Evolutionary conservation across 2,888 invertebrate species (phyloP).

Genomic region (Rhagonycha lutea): DNA sequence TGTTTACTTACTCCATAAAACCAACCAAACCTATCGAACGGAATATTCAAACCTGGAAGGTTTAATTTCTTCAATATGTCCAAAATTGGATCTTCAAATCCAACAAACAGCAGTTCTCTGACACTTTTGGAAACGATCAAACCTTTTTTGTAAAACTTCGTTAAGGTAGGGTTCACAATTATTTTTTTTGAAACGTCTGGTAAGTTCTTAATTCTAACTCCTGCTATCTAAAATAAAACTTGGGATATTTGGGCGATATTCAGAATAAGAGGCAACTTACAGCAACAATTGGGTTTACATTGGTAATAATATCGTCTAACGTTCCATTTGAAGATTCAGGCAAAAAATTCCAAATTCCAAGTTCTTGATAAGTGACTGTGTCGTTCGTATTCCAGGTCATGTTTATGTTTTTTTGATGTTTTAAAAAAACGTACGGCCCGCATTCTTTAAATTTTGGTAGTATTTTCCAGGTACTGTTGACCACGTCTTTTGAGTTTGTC

Average conservation of each 20-base stretch:
- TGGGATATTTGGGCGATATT: background rate
- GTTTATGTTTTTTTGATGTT: slow-evolving; percentile 62
- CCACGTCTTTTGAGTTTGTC: slow-evolving; percentile 72
- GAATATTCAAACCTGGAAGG: slow-evolving; percentile 60
- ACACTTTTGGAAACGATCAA: slow-evolving; percentile 67
- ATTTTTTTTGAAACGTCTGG: slow-evolving; percentile 50
- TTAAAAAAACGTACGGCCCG: slow-evolving; percentile 77
- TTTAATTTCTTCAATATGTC: slow-evolving; percentile 60
- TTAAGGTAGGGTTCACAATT: slow-evolving; percentile 61
- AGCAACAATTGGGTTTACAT: slow-evolving; percentile 76
- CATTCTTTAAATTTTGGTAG: slow-evolving; percentile 67
- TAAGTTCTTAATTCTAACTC: slow-evolving; percentile 61
- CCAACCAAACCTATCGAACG: slow-evolving; percentile 83
- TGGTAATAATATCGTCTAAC: slow-evolving; percentile 69
- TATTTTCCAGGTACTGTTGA: slow-evolving; percentile 54
- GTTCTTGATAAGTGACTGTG: slow-evolving; percentile 78
- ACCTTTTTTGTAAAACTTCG: slow-evolving; percentile 56
- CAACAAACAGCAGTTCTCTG: slow-evolving; percentile 75
- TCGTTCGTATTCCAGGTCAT: slow-evolving; percentile 70
- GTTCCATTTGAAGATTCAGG: slow-evolving; percentile 72
- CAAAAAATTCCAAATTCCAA: slow-evolving; percentile 73
- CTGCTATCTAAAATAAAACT: slow-evolving; percentile 63
- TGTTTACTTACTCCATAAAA: slow-evolving; percentile 70
- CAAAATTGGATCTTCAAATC: slow-evolving; percentile 76
- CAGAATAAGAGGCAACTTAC: slow-evolving; percentile 59